These are phyloP conservation scores for Noctua janthe DNA, from an alignment of 2,888 invertebrate genomes.

Conservation along the genomic window DNA sequence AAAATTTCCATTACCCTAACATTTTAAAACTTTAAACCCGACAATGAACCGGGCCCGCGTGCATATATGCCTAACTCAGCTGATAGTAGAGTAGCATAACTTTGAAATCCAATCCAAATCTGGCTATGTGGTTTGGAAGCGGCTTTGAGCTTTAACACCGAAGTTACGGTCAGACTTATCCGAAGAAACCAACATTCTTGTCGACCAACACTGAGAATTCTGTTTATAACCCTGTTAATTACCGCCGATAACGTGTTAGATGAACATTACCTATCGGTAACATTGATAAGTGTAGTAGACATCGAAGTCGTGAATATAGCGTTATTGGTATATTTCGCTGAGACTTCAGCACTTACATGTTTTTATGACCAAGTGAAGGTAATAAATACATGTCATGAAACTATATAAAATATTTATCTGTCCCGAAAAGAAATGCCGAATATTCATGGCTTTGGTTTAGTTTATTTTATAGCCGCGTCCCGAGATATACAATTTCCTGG, in stretches of 20 bases:
- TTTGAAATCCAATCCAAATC: constrained; percentile 23
- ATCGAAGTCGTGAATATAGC: constrained; percentile 13
- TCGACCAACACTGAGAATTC: not conserved
- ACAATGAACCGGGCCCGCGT: not conserved
- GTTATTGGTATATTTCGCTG: constrained; percentile 15
- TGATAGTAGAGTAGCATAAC: not conserved
- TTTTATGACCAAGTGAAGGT: constrained; percentile 32
- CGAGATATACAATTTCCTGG: constrained; percentile 4
- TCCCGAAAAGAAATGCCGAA: constrained; percentile 16
- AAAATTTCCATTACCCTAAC: not conserved
- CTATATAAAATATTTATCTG: constrained; percentile 25
- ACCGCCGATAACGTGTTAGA: not conserved
- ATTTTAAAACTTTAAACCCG: too few species aligned
- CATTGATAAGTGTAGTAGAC: constrained; percentile 12
- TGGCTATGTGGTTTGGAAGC: not conserved
- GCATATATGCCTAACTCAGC: not conserved
- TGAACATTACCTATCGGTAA: not conserved
- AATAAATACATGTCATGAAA: constrained; percentile 9
- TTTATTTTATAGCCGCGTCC: constrained; percentile 28
- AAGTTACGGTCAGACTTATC: constrained; percentile 13
- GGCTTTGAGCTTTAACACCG: not conserved
- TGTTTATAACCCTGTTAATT: constrained; percentile 5
- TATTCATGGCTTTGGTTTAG: constrained; percentile 32
- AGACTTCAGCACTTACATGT: constrained; percentile 8
- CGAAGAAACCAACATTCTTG: constrained; percentile 5